phyloP scores from a whole-genome alignment of 1,140 invertebrate species.

The Drosophila nasuta region DNA sequence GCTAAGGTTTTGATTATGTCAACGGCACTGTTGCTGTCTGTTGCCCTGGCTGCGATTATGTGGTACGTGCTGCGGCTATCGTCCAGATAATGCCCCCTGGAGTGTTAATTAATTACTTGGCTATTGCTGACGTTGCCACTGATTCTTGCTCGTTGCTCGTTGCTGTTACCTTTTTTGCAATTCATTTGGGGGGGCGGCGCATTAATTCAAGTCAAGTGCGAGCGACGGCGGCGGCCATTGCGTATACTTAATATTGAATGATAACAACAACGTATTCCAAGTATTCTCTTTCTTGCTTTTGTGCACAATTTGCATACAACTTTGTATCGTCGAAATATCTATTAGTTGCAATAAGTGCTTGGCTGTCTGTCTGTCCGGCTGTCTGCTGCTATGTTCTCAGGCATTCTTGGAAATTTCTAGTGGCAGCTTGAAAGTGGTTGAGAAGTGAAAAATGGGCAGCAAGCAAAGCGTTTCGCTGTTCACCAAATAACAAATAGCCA shows the following conservation, averaged over 20 bases:
- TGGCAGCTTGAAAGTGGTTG: constrained; percentile 41
- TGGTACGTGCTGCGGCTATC: constrained; percentile 63
- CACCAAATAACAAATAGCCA: constrained; percentile 68
- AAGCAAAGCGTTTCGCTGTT: constrained; percentile 36
- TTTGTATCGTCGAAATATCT: constrained; percentile 44
- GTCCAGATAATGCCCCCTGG: constrained; percentile 52
- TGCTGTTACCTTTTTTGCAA: neutral
- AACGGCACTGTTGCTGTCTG: constrained; percentile 24
- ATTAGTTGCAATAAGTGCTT: constrained; percentile 47
- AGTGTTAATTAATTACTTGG: constrained; percentile 70
- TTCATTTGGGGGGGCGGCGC: neutral
- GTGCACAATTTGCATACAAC: constrained; percentile 28
- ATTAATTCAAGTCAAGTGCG: constrained; percentile 22
- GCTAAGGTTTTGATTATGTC: constrained; percentile 24
- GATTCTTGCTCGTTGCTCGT: neutral
- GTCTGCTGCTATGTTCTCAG: neutral
- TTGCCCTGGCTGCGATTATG: constrained; percentile 18
- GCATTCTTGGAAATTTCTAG: constrained; percentile 30
- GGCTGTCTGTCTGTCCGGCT: neutral
- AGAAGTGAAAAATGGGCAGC: constrained; percentile 59
- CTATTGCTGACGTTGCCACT: constrained; percentile 45
- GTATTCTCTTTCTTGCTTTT: neutral
- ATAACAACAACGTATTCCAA: constrained; percentile 13
- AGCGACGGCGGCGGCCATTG: constrained; percentile 49
- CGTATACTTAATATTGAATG: constrained; percentile 70